Base-by-base conservation (phyloP, 1,140 invertebrate genomes). In the Drosophila hydei region DNA sequence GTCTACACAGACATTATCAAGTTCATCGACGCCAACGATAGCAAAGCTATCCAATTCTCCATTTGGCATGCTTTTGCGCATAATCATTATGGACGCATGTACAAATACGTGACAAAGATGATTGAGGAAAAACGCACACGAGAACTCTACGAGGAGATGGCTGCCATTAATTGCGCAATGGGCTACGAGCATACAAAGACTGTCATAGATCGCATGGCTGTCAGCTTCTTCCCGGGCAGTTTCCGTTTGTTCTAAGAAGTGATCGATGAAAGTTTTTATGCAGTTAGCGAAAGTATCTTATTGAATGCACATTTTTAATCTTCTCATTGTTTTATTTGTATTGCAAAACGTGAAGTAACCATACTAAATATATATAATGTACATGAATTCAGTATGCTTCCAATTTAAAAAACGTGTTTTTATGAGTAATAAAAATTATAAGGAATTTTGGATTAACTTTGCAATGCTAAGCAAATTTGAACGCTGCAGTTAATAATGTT, bases 31-130 rank as follows among this genome's bases (percentile, higher is more conserved):
- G 92, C 95, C 14, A 94, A 92, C 43, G 97, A 98, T 92, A 88
- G 92, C 14, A 97, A 97, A 93, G 94, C 95, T 6, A 92, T 96
- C 25, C 93, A 95, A 74, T 96, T 98, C 83, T 93, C 94, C 4
- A 92, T 97, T 27, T 97, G 96, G 94, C 96, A 98, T 90, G 95
- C 96, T 12, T 94, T 95, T 76, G 93, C 95, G 5, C 92, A 96
- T 77, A 93, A 94, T 72, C 96, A 97, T 54, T 96, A 96, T 92
- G 97, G 97, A 0, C 94, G 96, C 56, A 95, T 96, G 51, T 89
- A 97, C 43, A 97, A 97, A 91, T 93, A 96, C 54, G 90, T 98
- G 8, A 85, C 93, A 19, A 96, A 96, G 89, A 93, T 96, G 68
- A 93, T 94, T 43, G 97, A 98, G 76, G 97, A 98, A 38, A 95